Evolutionary conservation across 2,888 invertebrate species (phyloP).

Genomic region (Pyrochroa serraticornis): DNA sequence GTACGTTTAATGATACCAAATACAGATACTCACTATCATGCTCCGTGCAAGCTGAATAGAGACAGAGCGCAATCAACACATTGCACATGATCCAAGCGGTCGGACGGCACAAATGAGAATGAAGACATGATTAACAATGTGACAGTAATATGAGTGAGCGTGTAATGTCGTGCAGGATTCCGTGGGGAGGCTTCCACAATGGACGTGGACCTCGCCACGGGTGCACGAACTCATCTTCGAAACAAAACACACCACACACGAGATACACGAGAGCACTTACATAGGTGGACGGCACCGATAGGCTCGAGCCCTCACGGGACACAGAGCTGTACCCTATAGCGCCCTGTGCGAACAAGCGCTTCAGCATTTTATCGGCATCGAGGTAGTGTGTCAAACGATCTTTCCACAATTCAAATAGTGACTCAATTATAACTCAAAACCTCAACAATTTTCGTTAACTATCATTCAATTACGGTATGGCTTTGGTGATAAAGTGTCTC

Average conservation of each 20-base stretch:
- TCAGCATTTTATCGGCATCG: conserved; percentile 34
- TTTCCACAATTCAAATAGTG: conserved; percentile 11
- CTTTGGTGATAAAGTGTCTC: too few species aligned
- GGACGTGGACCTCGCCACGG: conserved; percentile 35
- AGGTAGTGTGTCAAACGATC: conserved; percentile 14
- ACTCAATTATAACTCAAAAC: too few species aligned
- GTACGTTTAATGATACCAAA: conserved; percentile 14
- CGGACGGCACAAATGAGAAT: conserved; percentile 57
- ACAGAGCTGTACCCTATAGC: conserved; percentile 60
- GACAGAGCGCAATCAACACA: conserved; percentile 68
- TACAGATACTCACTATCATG: conserved; percentile 83
- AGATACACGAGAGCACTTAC: conserved; percentile 57
- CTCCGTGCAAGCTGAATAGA: conserved; percentile 85
- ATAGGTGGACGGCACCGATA: conserved; percentile 81
- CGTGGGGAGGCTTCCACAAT: conserved; percentile 34
- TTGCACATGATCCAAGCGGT: conserved; percentile 53
- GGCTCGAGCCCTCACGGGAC: conserved; percentile 73
- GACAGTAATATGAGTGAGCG: conserved; percentile 37
- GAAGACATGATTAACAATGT: conserved; percentile 51
- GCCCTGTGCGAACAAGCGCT: conserved; percentile 52
- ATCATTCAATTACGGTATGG: too few species aligned
- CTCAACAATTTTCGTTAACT: too few species aligned
- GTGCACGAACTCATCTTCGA: conserved; percentile 45
- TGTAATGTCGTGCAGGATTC: conserved; percentile 42
- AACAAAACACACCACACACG: conserved; percentile 70